Evolutionary conservation across 2,888 invertebrate species (phyloP).

Genomic region (Ischnus inquisitorius): DNA sequence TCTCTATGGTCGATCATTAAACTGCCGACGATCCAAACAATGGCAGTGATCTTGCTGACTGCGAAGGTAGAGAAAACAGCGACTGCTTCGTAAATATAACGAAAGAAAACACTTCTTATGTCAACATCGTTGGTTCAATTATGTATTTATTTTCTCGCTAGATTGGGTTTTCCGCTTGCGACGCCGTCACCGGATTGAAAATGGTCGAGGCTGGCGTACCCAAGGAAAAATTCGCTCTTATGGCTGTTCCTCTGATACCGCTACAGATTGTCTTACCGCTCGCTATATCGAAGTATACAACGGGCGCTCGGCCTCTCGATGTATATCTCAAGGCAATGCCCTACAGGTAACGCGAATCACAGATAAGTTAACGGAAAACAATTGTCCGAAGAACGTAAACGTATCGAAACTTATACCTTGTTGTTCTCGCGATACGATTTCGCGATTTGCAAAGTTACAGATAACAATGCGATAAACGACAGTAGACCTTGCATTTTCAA

Average conservation of each 20-base stretch:
- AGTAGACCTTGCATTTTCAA: no score
- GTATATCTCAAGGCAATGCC: conserved; percentile 96
- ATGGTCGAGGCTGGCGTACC: conserved; percentile 98
- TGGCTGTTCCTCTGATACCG: conserved; percentile 97
- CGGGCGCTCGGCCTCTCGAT: conserved; percentile 95
- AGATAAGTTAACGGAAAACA: not conserved
- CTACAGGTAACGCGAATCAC: conserved; percentile 86
- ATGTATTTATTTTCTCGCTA: conserved; percentile 83
- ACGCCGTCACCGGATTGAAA: conserved; percentile 97
- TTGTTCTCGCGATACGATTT: no score
- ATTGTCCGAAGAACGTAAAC: not conserved
- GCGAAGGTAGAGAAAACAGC: not conserved
- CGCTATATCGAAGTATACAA: conserved; percentile 93
- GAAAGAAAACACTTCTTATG: no score
- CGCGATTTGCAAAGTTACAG: no score
- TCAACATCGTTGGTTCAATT: no score
- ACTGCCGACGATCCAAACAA: conserved; percentile 92
- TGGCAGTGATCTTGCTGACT: conserved; percentile 86
- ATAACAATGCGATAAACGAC: no score
- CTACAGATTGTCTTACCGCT: conserved; percentile 97
- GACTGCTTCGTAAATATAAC: not conserved
- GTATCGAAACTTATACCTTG: no score
- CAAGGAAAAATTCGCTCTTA: conserved; percentile 96
- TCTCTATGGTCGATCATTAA: conserved; percentile 93
- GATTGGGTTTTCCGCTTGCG: conserved; percentile 98